These are phyloP conservation scores for Hormaphis cornu DNA, from an alignment of 1,140 invertebrate species.

Conservation along the genomic window DNA sequence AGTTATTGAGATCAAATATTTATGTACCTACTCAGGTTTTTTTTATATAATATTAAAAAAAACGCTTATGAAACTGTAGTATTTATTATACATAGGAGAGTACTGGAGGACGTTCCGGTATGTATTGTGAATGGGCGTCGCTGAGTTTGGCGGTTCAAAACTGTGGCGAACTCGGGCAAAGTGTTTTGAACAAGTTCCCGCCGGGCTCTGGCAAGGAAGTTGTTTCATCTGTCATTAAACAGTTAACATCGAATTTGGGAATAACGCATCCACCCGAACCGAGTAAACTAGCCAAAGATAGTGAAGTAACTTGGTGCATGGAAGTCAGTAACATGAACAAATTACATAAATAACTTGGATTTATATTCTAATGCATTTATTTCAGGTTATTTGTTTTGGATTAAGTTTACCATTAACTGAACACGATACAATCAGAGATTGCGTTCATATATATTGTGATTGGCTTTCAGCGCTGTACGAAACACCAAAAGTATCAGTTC, in stretches of 20 bases:
- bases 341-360: not conserved
- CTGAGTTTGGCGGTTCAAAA: slow-evolving; percentile 57
- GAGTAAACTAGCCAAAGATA: slow-evolving; percentile 61
- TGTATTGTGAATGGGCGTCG: slow-evolving; percentile 81
- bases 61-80: not conserved
- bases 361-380: not conserved
- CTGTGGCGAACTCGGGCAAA: slow-evolving; percentile 55
- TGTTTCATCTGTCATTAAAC: slow-evolving; percentile 69
- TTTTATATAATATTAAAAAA: not conserved
- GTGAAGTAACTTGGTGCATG: slow-evolving; percentile 85
- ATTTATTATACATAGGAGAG: not conserved
- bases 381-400: slow-evolving; percentile 78
- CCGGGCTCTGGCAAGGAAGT: slow-evolving; percentile 67
- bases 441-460: slow-evolving; percentile 93
- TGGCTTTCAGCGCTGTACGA: slow-evolving; percentile 85
- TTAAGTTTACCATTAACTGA: slow-evolving; percentile 79
- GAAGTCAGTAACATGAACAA: slow-evolving; percentile 47
- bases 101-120: slow-evolving; percentile 39
- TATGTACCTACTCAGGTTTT: not conserved
- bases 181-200: slow-evolving; percentile 80
- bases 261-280: slow-evolving; percentile 66
- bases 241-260: slow-evolving; percentile 65
- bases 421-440: slow-evolving; percentile 89
- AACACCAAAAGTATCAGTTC: slow-evolving; percentile 69
- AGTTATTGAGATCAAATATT: not conserved